Conservation (phyloP, 2,113 vertebrate genomes). For the Perca fluviatilis region DNA sequence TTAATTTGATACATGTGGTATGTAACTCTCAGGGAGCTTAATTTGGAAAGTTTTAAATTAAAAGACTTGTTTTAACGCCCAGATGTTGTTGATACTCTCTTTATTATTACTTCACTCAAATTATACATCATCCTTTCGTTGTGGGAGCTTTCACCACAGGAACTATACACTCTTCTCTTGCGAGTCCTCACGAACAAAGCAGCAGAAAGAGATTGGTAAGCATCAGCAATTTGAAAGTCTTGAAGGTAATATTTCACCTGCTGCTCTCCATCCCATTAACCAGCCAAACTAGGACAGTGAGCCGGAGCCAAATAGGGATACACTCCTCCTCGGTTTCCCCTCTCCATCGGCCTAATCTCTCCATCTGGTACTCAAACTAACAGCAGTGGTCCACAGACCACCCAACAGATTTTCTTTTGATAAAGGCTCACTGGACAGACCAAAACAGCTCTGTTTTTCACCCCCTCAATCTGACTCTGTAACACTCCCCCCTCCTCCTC, state of each 20-base stretch:
- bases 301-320: conserved; percentile 82
- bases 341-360: conserved; percentile 75
- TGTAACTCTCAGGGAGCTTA: background rate
- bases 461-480: conserved; percentile 35
- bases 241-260: conserved; percentile 66
- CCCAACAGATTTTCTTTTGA: conserved; percentile 79
- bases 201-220: conserved; percentile 61
- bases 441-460: conserved; percentile 72
- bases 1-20: background rate
- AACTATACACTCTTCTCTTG: background rate
- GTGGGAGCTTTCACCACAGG: conserved; percentile 1
- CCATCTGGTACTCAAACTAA: conserved; percentile 79
- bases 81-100: background rate
- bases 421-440: conserved; percentile 64
- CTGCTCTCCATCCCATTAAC: conserved; percentile 79
- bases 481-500: conserved; percentile 20
- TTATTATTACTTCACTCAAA: background rate
- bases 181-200: conserved; percentile 42
- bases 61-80: background rate
- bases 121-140: background rate
- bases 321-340: conserved; percentile 77
- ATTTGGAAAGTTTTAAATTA: background rate
- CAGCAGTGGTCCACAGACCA: conserved; percentile 67
- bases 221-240: conserved; percentile 70
- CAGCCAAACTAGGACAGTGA: conserved; percentile 77